Base-by-base conservation (phyloP, 1,140 invertebrate species). In the Helicorthomorpha holstii region DNA sequence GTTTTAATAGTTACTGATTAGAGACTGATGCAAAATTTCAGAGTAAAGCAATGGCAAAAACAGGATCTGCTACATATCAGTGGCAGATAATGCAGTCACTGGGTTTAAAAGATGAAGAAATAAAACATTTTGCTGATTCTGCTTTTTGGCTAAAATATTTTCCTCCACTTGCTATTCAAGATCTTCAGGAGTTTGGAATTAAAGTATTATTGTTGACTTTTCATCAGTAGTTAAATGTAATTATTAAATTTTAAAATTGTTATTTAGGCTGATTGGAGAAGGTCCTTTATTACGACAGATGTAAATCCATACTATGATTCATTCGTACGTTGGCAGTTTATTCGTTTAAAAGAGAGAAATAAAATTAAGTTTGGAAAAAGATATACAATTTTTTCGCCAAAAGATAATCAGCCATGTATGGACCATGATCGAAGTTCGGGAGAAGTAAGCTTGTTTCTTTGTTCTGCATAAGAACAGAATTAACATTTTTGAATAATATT, bases 21-120 rank as follows among this genome's bases (percentile, higher is more conserved):
- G 16, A 34, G 16, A 7, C 16, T 7, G 7, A 7, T 34, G 29
- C 29, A 7, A 7, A 16, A 7, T 34, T 34, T 34, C 62, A 85
- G 79, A 96, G 90, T 66, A 99, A 99, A 75, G 86, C 85, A n/a
- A 75, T 82, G 1, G 93, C 95, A 1, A 99, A 99, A 73, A 71
- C 83, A 14, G 89, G 84, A 0, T 61, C 70, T 7, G 78, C 82
- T 0, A 97, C 94, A 67, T 98, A 87, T 65, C 96, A 99, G 64
- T 99, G 95, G 95, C 83, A 98, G 67, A 99, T 99, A 48, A 99
- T 99, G 96, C 72, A 83, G 64, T 83, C 84, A 64, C 69, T 98
- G 47, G 94, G 93, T 0, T 67, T 99, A 1, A 63, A 73, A 29
- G 82, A 98, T 63, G 80, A 87, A 48, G 91, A 98, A 66, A 98